Evolutionary conservation across 1,140 invertebrate genomes (phyloP), one percentile per base, ranked within the genome.

Genomic region (Papilio aristodemus): DNA sequence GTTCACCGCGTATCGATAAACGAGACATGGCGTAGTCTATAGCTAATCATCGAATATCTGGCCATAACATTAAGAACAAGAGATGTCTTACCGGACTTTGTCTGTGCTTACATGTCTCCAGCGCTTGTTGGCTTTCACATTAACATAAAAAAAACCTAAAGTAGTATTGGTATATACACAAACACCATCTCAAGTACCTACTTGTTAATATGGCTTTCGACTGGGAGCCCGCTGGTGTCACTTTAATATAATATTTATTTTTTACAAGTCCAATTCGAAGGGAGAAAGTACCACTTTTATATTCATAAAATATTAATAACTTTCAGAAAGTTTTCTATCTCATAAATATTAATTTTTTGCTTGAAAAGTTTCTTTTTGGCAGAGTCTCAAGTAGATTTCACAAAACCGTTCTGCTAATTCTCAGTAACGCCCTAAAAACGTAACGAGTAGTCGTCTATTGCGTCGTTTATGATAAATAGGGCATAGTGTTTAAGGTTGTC

Each of bases 401-500:
- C 17, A 43, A 59, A 50, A 62, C 19, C 8, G 13, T 32, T 36
- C 68, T 6, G 27, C 5, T 50, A 17, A 59, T 59, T 59, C 11
- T 41, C 41, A 17, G 38, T 54, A 46, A n/a, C n/a, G 63, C 36
- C 22, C 22, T 64, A 66, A 41, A 39, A n/a, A 43, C 36, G 17
- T 64, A 36, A 27, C 41, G 57, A 32, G 57, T 13, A 36, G 14
- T 50, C 19, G 43, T 27, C 37, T 71, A 22, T 36, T 22, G 54
- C 17, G 62, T 62, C 22, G 25, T 17, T 50, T 17, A 17, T 68
- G 66, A 70, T 68, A 79, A 81, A 85, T 80, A 80, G 80, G 79
- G 70, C 76, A 73, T 69, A 74, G 70, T 77, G 76, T 76, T 76
- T 82, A 78, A 81, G 73, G 73, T 81, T 80, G 76, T 80, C 77